Evolutionary conservation across 2,797 vertebrate genomes (phyloP), one percentile per base, ranked within the genome.

Genomic region (Phataginus tricuspis): DNA sequence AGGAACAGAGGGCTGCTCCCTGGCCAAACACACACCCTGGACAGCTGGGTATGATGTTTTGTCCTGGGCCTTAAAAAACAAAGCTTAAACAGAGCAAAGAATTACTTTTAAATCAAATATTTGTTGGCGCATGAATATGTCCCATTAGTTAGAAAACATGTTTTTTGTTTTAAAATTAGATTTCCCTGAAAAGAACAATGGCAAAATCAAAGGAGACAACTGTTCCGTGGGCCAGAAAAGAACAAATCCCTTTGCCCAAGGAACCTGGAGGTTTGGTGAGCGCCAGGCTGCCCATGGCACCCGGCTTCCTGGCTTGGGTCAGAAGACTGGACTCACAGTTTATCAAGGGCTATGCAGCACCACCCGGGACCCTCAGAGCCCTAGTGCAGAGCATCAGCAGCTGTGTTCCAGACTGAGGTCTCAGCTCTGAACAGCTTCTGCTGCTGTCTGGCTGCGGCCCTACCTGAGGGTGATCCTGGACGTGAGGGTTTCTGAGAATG

Each of bases 121-220:
- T 93, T 95, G 39, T 90, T 97, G 96, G 97, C 95, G 85, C 89
- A 78, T 7, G 37, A 37, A 4, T 37, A 59, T 86, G 95, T 92
- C 85, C 66, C 68, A 42, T 90, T 92, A 80, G 94, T 96, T 93
- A 97, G 91, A 96, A 97, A 97, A 97, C 92, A 97, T 97, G 78
- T 94, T 96, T 95, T 96, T 92, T 82, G 74, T 93, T 97, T 98
- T 91, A 94, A 97, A 97, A 98, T 95, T 94, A 96, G 90, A 97
- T 94, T 96, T 97, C 86, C 96, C 95, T 97, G 97, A 94, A 97
- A 97, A 96, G 96, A 97, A 96, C 95, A 94, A 91, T 90, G 86
- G 92, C 64, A 84, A 72, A 89, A 94, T 95, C 94, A 94, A 95
- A 97, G 74, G 57, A 88, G 90, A 94, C 59, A 88, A 97, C 80